These are phyloP conservation scores for Ploceus nigricollis DNA, from an alignment of 2,113 vertebrate species.

Conservation along the genomic window DNA sequence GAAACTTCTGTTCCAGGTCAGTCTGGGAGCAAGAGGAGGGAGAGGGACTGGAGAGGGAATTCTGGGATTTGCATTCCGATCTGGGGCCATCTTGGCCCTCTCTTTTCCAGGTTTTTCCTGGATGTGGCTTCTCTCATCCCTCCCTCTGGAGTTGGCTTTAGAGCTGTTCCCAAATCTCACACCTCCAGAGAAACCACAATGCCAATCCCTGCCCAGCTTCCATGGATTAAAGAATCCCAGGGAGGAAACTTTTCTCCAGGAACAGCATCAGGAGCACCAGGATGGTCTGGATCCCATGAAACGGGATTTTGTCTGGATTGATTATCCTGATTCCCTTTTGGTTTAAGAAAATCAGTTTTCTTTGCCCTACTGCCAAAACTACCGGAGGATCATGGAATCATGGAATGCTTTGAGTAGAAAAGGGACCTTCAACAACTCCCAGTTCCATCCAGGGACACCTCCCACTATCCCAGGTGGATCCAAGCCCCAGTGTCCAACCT, in stretches of 20 bases:
- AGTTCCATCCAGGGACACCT: neutral
- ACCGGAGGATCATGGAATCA: neutral
- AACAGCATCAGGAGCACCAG: neutral
- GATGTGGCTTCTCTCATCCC: neutral
- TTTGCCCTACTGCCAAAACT: neutral
- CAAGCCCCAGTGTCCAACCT: neutral
- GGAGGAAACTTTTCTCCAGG: neutral
- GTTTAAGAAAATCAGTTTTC: neutral
- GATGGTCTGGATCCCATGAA: neutral
- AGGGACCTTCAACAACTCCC: neutral
- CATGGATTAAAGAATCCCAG: neutral
- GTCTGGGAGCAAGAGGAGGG: neutral
- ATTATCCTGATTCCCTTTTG: neutral
- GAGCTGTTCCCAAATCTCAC: neutral
- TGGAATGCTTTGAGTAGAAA: neutral
- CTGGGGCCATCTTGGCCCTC: neutral
- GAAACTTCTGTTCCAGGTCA: neutral
- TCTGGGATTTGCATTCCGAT: neutral
- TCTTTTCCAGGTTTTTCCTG: neutral
- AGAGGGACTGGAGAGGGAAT: neutral
- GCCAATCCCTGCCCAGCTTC: neutral
- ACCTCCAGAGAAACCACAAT: rapidly evolving
- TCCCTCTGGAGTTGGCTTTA: rapidly evolving
- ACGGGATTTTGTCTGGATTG: neutral
- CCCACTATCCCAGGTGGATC: rapidly evolving